Conservation (phyloP, 2,888 invertebrate species). For the Drosophila pegasa region DNA sequence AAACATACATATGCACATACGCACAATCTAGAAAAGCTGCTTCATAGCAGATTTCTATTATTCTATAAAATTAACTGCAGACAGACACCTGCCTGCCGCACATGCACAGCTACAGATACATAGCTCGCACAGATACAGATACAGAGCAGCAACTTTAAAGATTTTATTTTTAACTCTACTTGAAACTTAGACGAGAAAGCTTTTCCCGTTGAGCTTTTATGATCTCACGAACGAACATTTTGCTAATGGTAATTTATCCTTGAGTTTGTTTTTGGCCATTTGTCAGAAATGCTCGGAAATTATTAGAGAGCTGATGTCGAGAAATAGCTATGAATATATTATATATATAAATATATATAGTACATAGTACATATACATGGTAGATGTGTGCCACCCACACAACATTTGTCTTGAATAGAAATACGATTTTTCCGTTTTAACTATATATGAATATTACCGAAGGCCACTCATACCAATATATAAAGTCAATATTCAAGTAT, state of each 20-base stretch:
- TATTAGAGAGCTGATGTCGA: slow-evolving; percentile 51
- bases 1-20: slow-evolving; percentile 49
- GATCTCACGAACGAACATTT: slow-evolving; percentile 61
- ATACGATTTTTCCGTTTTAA: slow-evolving; percentile 17
- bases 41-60: slow-evolving; percentile 43
- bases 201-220: slow-evolving; percentile 64
- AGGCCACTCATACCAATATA: slow-evolving; percentile 39
- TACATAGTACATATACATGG: slow-evolving; percentile 5
- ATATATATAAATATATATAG: slow-evolving; percentile 8
- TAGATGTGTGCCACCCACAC: slow-evolving; percentile 50
- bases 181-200: slow-evolving; percentile 72
- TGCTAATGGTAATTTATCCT: slow-evolving; percentile 72
- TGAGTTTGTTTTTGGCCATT: slow-evolving; percentile 65
- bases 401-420: slow-evolving; percentile 13
- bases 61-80: slow-evolving; percentile 77
- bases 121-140: slow-evolving; percentile 20
- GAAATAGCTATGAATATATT: slow-evolving; percentile 23
- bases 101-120: slow-evolving; percentile 28
- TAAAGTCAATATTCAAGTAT: not conserved
- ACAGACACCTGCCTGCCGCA: slow-evolving; percentile 74
- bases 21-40: slow-evolving; percentile 59
- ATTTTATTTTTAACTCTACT: slow-evolving; percentile 74
- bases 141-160: slow-evolving; percentile 36
- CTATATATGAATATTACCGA: slow-evolving; percentile 39
- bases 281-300: slow-evolving; percentile 59